Percentiles rank a stretch among this genome's conserved stretches.
Conservation (phyloP, 2,888 invertebrate genomes). For the Liodrosophila aerea region DNA sequence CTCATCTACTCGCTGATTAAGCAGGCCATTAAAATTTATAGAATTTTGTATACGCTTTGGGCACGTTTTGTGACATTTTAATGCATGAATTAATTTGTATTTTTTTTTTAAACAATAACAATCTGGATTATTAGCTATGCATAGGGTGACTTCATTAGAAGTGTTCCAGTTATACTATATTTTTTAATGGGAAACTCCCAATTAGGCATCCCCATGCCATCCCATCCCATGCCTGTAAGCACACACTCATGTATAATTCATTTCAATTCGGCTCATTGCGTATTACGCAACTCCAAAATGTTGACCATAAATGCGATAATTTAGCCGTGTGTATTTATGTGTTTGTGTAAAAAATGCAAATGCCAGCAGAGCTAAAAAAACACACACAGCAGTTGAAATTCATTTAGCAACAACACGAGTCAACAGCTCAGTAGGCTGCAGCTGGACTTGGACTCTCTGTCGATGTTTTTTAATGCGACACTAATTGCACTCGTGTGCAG, state of each 20-base stretch:
- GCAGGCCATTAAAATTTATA: background rate
- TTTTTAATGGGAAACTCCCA: no score
- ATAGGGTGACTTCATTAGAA: slow-evolving; percentile 30
- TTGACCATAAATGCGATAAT: no score
- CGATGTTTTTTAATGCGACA: slow-evolving; percentile 48
- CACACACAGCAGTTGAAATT: slow-evolving; percentile 19
- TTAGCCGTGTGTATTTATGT: no score
- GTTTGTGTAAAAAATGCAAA: slow-evolving; percentile 35
- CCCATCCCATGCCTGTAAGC: no score
- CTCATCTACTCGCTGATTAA: background rate
- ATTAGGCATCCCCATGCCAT: no score
- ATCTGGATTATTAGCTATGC: slow-evolving; percentile 14
- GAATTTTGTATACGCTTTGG: slow-evolving; percentile 13
- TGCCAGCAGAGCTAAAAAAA: slow-evolving; percentile 17
- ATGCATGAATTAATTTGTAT: slow-evolving; percentile 19
- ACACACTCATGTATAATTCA: slow-evolving; percentile 35
- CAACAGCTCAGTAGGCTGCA: slow-evolving; percentile 17
- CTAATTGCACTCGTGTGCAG: slow-evolving; percentile 38
- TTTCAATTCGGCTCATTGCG: slow-evolving; percentile 14
- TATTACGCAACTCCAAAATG: slow-evolving; percentile 34
- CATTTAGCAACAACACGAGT: slow-evolving; percentile 35
- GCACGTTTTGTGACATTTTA: slow-evolving; percentile 53
- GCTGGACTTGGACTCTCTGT: slow-evolving; percentile 22
- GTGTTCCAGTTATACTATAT: slow-evolving; percentile 17
- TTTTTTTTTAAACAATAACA: background rate